phyloP scores from a whole-genome alignment of 1,140 invertebrate species.

The Leucophenga varia region DNA sequence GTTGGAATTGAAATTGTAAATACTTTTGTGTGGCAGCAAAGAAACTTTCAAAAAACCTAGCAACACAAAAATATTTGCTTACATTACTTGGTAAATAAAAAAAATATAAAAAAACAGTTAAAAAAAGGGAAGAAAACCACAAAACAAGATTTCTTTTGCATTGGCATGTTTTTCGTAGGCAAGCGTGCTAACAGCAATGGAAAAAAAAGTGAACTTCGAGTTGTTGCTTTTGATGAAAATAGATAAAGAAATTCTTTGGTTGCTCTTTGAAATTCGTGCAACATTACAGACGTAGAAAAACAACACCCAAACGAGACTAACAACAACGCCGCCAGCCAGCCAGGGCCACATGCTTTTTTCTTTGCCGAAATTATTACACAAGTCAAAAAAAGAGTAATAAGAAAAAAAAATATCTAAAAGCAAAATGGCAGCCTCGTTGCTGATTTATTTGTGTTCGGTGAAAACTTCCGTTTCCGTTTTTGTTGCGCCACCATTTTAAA shows the following conservation, averaged over 20 bases:
- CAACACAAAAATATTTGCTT: too few species aligned
- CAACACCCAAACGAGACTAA: conserved; percentile 8
- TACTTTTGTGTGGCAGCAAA: conserved; percentile 42
- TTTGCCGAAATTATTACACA: conserved; percentile 39
- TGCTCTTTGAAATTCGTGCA: conserved; percentile 44
- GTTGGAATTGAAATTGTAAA: conserved; percentile 46
- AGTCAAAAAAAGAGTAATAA: too few species aligned
- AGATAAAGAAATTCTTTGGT: conserved; percentile 28
- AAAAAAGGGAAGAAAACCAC: too few species aligned
- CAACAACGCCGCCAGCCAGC: conserved; percentile 17
- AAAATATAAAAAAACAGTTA: too few species aligned
- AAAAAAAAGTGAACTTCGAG: too few species aligned
- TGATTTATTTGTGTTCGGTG: conserved; percentile 15
- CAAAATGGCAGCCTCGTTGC: conserved; percentile 5
- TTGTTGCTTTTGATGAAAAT: conserved; percentile 17
- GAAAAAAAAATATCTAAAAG: too few species aligned
- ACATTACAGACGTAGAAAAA: conserved; percentile 38
- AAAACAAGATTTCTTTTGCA: conserved; percentile 45
- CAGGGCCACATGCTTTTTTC: conserved; percentile 19
- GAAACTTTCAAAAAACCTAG: conserved; percentile 4
- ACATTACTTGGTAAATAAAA: too few species aligned
- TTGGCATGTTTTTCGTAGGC: too few species aligned
- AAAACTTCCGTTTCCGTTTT: conserved; percentile 14
- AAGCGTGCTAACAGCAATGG: too few species aligned
- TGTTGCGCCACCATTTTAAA: too few species aligned